Percentiles rank a stretch among this genome's conserved stretches.
Evolutionary conservation across 2,797 vertebrate genomes (phyloP).

Genomic region (Sebastes diploproa): DNA sequence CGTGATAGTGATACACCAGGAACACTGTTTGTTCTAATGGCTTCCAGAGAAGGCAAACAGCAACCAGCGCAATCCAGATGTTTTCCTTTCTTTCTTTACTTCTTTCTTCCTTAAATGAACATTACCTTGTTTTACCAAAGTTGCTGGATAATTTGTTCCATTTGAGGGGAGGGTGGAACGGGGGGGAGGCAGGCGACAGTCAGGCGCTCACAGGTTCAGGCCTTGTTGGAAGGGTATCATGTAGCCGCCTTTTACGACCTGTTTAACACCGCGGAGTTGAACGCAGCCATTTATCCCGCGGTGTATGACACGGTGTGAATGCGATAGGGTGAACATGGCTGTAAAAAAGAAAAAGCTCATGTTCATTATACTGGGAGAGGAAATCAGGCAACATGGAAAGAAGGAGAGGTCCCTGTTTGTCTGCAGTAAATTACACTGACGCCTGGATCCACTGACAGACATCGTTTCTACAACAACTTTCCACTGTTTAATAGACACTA

Average conservation of each 20-base stretch:
- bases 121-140: constrained; percentile 68
- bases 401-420: constrained; percentile 60
- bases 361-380: constrained; percentile 60
- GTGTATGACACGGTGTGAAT: constrained; percentile 61
- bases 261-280: constrained; percentile 78
- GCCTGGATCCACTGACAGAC: constrained; percentile 39
- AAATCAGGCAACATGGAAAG: constrained; percentile 67
- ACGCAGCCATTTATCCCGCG: constrained; percentile 66
- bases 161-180: constrained; percentile 33
- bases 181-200: constrained; percentile 59
- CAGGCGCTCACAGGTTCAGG: constrained; percentile 68
- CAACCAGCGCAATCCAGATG: constrained; percentile 59
- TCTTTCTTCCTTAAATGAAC: constrained; percentile 52
- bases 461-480: constrained; percentile 55
- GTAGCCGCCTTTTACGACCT: constrained; percentile 79
- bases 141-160: constrained; percentile 73
- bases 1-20: constrained; percentile 47
- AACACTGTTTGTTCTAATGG: constrained; percentile 69
- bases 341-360: constrained; percentile 36
- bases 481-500: constrained; percentile 49
- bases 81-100: constrained; percentile 50
- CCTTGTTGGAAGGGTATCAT: constrained; percentile 73
- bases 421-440: constrained; percentile 58
- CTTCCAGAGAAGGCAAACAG: constrained; percentile 77
- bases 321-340: constrained; percentile 49